phyloP scores from a whole-genome alignment of 2,888 invertebrate species.

The Apodemia zela region DNA sequence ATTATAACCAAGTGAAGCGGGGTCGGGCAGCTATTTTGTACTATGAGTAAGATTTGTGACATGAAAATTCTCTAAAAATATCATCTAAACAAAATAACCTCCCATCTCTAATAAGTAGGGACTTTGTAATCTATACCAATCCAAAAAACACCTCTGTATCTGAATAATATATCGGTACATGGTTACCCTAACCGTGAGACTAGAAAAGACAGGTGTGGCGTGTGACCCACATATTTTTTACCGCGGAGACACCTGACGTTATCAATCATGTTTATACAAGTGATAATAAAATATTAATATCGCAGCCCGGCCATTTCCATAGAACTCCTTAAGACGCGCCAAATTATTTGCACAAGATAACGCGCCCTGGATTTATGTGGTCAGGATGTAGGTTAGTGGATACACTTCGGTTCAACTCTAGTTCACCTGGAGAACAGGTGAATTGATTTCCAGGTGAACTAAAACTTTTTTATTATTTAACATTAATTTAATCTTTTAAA shows the following conservation, averaged over 20 bases:
- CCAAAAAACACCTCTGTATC: background rate
- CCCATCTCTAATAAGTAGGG: too few relatives aligned
- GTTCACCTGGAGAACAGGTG: too few relatives aligned
- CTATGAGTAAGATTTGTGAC: too few relatives aligned
- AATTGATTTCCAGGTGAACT: too few relatives aligned
- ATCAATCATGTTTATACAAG: conserved; percentile 42
- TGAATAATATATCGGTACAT: background rate
- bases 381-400: background rate
- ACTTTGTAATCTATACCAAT: too few relatives aligned
- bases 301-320: conserved; percentile 30
- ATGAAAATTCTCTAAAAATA: too few relatives aligned
- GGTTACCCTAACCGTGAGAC: conserved; percentile 10
- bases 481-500: too few relatives aligned
- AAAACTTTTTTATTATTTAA: too few relatives aligned
- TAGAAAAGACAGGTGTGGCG: conserved; percentile 42
- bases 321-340: conserved; percentile 39
- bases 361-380: background rate
- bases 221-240: conserved; percentile 42
- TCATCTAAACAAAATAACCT: too few relatives aligned
- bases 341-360: conserved; percentile 24
- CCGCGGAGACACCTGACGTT: conserved; percentile 39
- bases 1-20: too few relatives aligned
- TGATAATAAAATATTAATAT: conserved; percentile 39
- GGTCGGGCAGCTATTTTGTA: too few relatives aligned
- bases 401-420: too few relatives aligned